Conservation (phyloP, 2,888 invertebrate species). For the Pelosia muscerda region DNA sequence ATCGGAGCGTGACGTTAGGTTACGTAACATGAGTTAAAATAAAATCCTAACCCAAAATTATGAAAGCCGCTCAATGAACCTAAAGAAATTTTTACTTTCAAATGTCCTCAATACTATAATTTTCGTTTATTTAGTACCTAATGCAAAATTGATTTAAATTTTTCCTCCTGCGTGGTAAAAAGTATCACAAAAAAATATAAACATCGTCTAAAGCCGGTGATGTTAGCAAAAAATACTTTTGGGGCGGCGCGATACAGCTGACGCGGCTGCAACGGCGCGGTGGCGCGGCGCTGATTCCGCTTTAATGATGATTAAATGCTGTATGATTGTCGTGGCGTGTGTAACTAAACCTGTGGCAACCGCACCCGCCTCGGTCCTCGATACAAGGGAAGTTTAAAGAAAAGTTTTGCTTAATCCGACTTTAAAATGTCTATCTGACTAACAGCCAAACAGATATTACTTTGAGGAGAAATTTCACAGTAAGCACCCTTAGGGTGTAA, state of each 20-base stretch:
- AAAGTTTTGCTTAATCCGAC: slow-evolving; percentile 40
- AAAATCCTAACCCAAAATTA: too few relatives aligned
- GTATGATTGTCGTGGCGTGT: slow-evolving; percentile 80
- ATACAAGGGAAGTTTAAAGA: slow-evolving; percentile 43
- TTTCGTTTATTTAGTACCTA: not conserved
- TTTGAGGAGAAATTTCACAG: not conserved
- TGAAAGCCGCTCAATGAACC: too few relatives aligned
- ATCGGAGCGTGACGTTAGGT: too few relatives aligned
- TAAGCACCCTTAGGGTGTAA: too few relatives aligned
- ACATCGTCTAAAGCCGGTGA: slow-evolving; percentile 60
- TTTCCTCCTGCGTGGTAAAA: slow-evolving; percentile 22
- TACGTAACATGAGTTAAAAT: too few relatives aligned
- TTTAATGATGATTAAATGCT: slow-evolving; percentile 86
- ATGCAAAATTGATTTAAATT: not conserved
- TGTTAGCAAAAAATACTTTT: slow-evolving; percentile 69
- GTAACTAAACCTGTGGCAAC: slow-evolving; percentile 44
- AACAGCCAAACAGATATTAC: not conserved
- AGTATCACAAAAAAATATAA: slow-evolving; percentile 52
- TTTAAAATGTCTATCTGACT: slow-evolving; percentile 37
- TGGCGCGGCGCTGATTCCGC: slow-evolving; percentile 75
- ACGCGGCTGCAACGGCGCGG: slow-evolving; percentile 69
- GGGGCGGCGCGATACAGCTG: slow-evolving; percentile 73
- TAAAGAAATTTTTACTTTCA: too few relatives aligned
- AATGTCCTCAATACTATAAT: too few relatives aligned
- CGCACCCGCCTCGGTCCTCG: slow-evolving; percentile 22